These are phyloP conservation scores for Pandemis cinnamomeana DNA, from an alignment of 2,888 invertebrate genomes.

Conservation along the genomic window DNA sequence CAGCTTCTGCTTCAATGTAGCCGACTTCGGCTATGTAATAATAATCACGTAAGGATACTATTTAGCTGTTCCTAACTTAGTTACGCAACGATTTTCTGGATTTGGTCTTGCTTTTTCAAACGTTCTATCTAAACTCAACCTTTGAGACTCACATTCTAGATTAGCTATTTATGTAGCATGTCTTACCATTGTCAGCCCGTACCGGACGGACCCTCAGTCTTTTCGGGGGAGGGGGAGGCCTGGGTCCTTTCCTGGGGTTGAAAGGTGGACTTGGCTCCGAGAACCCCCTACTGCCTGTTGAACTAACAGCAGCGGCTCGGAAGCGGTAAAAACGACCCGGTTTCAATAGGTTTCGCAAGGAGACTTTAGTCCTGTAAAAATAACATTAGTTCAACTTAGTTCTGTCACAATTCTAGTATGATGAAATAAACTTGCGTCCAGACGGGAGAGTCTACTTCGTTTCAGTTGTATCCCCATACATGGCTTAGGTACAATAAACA, in stretches of 20 bases:
- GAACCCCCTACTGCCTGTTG: conserved; percentile 89
- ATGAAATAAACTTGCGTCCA: neutral
- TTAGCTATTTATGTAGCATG: neutral
- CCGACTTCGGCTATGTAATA: no score
- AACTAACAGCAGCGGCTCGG: conserved; percentile 90
- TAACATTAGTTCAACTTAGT: neutral
- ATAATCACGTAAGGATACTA: no score
- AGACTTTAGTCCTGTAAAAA: conserved; percentile 75
- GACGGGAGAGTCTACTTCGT: no score
- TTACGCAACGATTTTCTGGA: no score
- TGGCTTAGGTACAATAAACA: no score
- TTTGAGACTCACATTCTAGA: neutral
- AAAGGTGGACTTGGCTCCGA: conserved; percentile 86
- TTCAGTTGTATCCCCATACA: no score
- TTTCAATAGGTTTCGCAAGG: conserved; percentile 83
- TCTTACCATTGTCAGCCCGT: conserved; percentile 68
- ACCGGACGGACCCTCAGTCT: conserved; percentile 84
- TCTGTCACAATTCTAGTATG: neutral
- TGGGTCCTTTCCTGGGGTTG: conserved; percentile 83
- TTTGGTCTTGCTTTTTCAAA: no score
- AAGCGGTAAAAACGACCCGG: conserved; percentile 92
- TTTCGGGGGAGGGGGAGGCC: conserved; percentile 86
- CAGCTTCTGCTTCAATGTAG: no score
- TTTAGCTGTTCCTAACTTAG: no score
- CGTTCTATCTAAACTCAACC: no score